Evolutionary conservation across 2,113 vertebrate species (phyloP), one percentile per base, ranked within the genome.

Genomic region (Gnathonemus longibarbis): DNA sequence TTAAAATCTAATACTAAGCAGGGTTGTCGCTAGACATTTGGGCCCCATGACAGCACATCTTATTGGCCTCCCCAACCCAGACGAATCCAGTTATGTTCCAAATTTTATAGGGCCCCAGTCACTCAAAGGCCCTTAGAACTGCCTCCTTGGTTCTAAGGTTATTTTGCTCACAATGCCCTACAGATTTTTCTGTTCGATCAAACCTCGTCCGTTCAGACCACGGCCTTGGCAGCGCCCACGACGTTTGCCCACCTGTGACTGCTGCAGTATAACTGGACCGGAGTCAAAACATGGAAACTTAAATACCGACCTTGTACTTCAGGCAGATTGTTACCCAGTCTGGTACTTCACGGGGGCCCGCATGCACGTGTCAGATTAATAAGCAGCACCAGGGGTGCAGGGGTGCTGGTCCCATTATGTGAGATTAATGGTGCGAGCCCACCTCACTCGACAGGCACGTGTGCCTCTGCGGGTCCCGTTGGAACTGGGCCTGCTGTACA

Each of bases 201-300:
- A 48, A 84, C 35, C 8, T 90, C 91, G 45, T 77, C 45, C 53
- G 9, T 70, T 89, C 90, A 83, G 74, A 83, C 91, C 92, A 92
- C 85, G 74, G 89, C 19, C 50, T 15, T 53, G 74, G 52, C 89
- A 66, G 42, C 10, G 21, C 10, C 11, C 53, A 15, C 21, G 42
- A 27, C 58, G 90, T 87, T 77, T 91, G 84, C 93, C 87, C 93
- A 88, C 90, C 89, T 92, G 66, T 92, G 90, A 89, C 87, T 58
- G 66, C 80, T 83, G 87, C n/a, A 53, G 86, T 94, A 92, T 94
- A 93, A 96, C 95, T 95, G 94, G 95, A 95, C 95, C 94, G 94
- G 93, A 50, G 66, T 87, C 46, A 91, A 90, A 70, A 92, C 93
- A 93, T 94, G 45, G 4, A 93, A 95, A 95, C 91, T 95, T 94